Conservation (phyloP, 2,888 invertebrate species). For the Boloria selene region DNA sequence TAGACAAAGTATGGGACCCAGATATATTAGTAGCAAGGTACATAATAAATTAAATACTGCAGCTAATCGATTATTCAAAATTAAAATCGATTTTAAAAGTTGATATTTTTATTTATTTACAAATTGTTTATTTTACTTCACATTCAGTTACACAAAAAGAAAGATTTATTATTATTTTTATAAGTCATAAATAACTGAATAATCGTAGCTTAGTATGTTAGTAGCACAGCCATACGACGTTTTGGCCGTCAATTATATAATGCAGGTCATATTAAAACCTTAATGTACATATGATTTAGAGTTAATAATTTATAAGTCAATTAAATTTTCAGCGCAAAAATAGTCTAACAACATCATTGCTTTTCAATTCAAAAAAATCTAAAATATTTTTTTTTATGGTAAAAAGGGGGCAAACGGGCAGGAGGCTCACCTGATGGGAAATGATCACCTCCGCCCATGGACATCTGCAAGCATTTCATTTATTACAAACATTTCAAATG, state of each 20-base stretch:
- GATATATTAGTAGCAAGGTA: constrained; percentile 4
- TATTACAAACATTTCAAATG: no score
- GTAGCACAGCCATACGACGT: constrained; percentile 27
- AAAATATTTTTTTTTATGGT: no score
- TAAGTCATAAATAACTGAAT: constrained; percentile 12
- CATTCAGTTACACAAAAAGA: constrained; percentile 6
- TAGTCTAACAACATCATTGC: no score
- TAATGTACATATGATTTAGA: constrained; percentile 9
- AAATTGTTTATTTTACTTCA: constrained; percentile 6
- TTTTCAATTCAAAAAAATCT: no score
- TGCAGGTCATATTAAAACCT: constrained; percentile 6
- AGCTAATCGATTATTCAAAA: constrained; percentile 12
- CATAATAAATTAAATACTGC: constrained; percentile 11
- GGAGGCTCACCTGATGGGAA: no score
- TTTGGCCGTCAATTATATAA: constrained; percentile 24
- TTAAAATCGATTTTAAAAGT: constrained; percentile 9
- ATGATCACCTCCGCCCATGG: no score
- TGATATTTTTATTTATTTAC: constrained; percentile 11
- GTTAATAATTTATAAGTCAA: background rate
- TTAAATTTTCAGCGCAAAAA: no score
- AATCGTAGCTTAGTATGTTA: constrained; percentile 16
- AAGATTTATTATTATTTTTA: constrained; percentile 9
- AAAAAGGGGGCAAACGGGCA: no score
- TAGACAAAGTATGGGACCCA: constrained; percentile 10
- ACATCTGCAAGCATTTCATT: no score